Conservation (phyloP, 1,140 invertebrate species). For the Mactra quadrangularis region DNA sequence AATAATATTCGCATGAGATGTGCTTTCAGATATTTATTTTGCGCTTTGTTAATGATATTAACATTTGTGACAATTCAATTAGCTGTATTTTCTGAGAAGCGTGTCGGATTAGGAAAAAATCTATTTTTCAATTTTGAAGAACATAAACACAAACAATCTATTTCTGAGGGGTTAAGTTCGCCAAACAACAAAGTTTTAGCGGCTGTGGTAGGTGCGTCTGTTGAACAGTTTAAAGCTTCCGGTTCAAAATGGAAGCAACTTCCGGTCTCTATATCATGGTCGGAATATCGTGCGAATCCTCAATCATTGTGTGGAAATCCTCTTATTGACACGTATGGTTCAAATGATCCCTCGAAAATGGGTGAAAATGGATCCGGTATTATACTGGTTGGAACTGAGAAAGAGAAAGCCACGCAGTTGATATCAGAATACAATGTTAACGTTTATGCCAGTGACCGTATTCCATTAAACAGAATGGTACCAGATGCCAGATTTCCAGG, state of each 20-base stretch:
- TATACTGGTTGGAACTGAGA: conserved; percentile 49
- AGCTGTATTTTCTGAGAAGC: conserved; percentile 26
- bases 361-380: conserved; percentile 59
- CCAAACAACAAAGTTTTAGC: too few relatives aligned
- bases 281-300: conserved; percentile 48
- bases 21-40: conserved; percentile 49
- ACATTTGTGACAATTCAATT: conserved; percentile 52
- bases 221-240: background rate
- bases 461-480: conserved; percentile 71
- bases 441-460: conserved; percentile 69
- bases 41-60: conserved; percentile 33
- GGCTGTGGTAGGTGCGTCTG: background rate
- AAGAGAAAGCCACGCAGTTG: conserved; percentile 21
- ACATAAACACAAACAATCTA: background rate
- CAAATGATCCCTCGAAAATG: conserved; percentile 23
- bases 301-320: conserved; percentile 49
- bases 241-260: background rate
- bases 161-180: background rate
- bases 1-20: conserved; percentile 47
- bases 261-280: conserved; percentile 23
- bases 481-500: conserved; percentile 69
- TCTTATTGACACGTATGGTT: conserved; percentile 62
- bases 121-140: background rate
- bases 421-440: conserved; percentile 66
- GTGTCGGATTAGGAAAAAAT: conserved; percentile 2